Percentiles rank a stretch among this genome's conserved stretches.
phyloP scores from a whole-genome alignment of 64 coral and sea anemone species.

The Anthopleura sola region DNA sequence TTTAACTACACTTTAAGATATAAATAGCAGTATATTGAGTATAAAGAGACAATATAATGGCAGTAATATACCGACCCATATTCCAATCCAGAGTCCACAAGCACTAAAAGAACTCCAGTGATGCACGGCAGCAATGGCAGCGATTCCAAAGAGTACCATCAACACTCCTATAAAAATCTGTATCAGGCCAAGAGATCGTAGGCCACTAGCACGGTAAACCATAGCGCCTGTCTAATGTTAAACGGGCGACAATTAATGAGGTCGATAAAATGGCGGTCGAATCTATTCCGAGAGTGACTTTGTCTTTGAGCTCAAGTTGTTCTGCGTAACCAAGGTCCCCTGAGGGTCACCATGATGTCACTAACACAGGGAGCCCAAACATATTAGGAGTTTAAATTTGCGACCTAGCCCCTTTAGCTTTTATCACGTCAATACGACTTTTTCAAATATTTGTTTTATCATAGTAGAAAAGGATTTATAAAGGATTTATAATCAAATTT shows the following conservation, averaged over 20 bases:
- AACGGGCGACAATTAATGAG: not conserved
- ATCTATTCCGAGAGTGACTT: not conserved
- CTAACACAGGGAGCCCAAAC: not conserved
- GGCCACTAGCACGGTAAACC: not conserved
- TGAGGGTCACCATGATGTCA: not conserved
- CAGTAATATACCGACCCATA: not conserved
- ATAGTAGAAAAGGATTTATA: too few relatives aligned
- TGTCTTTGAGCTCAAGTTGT: too few relatives aligned
- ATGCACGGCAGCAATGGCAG: not conserved
- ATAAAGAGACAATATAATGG: too few relatives aligned
- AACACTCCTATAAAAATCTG: not conserved
- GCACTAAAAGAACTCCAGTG: not conserved
- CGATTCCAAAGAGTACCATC: not conserved
- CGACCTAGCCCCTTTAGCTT: too few relatives aligned
- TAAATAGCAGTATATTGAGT: not conserved
- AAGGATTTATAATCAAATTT: too few relatives aligned
- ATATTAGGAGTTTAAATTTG: too few relatives aligned
- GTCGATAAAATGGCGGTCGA: too few relatives aligned
- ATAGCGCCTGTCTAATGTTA: not conserved
- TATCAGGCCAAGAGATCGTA: not conserved
- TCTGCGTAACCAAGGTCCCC: not conserved
- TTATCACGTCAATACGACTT: too few relatives aligned
- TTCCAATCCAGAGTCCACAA: conserved; percentile 9
- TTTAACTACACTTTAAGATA: not conserved
- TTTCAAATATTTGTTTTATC: too few relatives aligned